Conservation (phyloP, 2,888 invertebrate genomes). For the Drosophila setosimentum region DNA sequence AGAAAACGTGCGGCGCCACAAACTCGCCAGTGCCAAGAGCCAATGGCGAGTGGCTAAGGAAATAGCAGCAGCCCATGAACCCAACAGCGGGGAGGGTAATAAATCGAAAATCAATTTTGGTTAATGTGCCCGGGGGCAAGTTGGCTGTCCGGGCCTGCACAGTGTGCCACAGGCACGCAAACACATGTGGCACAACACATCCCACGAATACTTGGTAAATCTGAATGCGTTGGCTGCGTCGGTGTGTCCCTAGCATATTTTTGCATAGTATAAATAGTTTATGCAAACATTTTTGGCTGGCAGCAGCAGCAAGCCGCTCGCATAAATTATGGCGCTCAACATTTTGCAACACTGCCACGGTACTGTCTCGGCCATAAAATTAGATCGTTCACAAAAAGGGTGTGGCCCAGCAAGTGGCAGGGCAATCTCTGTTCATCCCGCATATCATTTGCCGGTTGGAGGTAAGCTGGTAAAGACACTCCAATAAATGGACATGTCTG, state of each 20-base stretch:
- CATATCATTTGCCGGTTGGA: constrained; percentile 65
- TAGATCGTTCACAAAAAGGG: constrained; percentile 60
- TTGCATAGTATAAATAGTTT: constrained; percentile 75
- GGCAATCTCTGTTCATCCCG: constrained; percentile 63
- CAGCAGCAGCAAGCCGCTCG: constrained; percentile 58
- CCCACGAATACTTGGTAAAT: constrained; percentile 15
- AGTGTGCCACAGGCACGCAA: constrained; percentile 35
- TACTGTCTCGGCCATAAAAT: constrained; percentile 57
- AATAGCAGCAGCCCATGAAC: constrained; percentile 1
- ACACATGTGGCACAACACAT: constrained; percentile 41
- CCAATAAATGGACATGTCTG: constrained; percentile 8
- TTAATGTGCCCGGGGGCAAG: constrained; percentile 57
- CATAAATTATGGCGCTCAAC: constrained; percentile 70
- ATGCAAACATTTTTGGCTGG: constrained; percentile 71
- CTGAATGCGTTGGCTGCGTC: constrained; percentile 43
- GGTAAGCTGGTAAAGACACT: constrained; percentile 22
- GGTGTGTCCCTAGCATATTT: constrained; percentile 67
- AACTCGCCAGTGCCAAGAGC: constrained; percentile 3
- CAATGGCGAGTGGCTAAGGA: not conserved
- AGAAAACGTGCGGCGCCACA: constrained; percentile 45
- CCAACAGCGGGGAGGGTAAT: constrained; percentile 14
- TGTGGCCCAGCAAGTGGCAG: constrained; percentile 59
- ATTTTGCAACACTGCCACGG: constrained; percentile 47
- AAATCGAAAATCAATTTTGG: constrained; percentile 69
- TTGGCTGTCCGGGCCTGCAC: constrained; percentile 35